Percentiles rank a stretch among this genome's conserved stretches.
phyloP scores from a whole-genome alignment of 2,797 vertebrate genomes.

The Bryconaethiops microstoma region DNA sequence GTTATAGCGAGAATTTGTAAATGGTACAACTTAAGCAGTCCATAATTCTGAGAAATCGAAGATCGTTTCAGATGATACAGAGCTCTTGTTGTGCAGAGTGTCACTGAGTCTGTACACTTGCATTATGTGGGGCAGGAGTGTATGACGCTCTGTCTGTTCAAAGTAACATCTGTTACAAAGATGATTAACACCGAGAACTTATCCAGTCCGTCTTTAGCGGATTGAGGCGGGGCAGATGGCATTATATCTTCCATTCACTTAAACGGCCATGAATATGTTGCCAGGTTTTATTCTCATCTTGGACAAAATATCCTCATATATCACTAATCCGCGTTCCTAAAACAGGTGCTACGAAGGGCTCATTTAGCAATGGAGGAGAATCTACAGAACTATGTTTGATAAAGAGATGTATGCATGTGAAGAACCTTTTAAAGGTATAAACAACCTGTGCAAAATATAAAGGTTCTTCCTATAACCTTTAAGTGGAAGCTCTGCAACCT shows the following conservation, averaged over 20 bases:
- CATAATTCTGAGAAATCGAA: background rate
- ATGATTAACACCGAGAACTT: conserved; percentile 73
- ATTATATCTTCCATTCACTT: conserved; percentile 64
- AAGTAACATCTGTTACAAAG: conserved; percentile 74
- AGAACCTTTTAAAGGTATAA: no score
- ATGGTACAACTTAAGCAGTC: background rate
- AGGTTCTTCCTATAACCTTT: no score
- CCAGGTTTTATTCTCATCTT: background rate
- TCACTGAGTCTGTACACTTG: background rate
- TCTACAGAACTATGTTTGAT: no score
- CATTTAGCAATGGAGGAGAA: no score
- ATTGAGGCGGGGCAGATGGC: conserved; percentile 72
- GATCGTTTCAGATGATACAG: background rate
- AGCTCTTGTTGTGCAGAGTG: background rate
- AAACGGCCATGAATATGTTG: conserved; percentile 42
- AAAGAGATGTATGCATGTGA: no score
- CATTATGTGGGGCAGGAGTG: background rate
- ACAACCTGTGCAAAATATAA: no score
- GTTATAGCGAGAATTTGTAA: background rate
- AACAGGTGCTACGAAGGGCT: no score
- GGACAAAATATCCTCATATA: background rate
- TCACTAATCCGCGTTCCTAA: background rate
- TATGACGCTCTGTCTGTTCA: background rate
- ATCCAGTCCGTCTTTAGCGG: conserved; percentile 62
- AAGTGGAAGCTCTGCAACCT: no score